Evolutionary conservation across 1,140 invertebrate genomes (phyloP), one percentile per base, ranked within the genome.

Genomic region (Cherax destructor): DNA sequence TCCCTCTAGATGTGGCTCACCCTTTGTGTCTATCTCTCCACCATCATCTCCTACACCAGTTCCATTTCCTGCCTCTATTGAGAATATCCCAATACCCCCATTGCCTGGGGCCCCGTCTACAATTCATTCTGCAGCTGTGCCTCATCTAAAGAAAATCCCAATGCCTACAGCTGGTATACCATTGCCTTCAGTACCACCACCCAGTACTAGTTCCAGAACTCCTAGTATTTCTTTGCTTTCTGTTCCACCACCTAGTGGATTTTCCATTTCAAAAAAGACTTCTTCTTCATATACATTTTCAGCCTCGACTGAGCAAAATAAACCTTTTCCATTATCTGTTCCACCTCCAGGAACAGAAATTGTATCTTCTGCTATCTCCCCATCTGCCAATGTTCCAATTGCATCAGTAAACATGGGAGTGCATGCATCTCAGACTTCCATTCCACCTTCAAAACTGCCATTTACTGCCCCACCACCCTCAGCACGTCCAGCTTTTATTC

Each of bases 111-210:
- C 85, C 30, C 16, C 30, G 18, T 41, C 24, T 16, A 78, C 9
- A 59, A 72, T 41, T n/a, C 69, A 74, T 74, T n/a, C 69, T 30
- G 24, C n/a, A 18, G 50, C 41, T 52, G 16, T 78, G 21, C 13
- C 85, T 41, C 79, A 89, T 72, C 65, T 30, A 9, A 72, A 81
- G 47, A 74, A 56, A 61, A 89, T 89, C 59, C 80, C 87, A 18
- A 76, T 89, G 65, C 87, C 87, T 24, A 79, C 87, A 16, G 30
- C 87, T n/a, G 87, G 87, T 5, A 83, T 83, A 89, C 61, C 79
- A 47, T 56, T 74, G 1, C 65, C 80, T 11, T 83, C 87, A 11
- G 47, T 72, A 65, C 65, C 65, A n/a, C 65, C 80, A 30, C 79
- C 69, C 13, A 41, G 16, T 50, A 21, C 7, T 13, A 74, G 21